Evolutionary conservation across 2,888 invertebrate species (phyloP).

Genomic region (Cantharis lateralis): DNA sequence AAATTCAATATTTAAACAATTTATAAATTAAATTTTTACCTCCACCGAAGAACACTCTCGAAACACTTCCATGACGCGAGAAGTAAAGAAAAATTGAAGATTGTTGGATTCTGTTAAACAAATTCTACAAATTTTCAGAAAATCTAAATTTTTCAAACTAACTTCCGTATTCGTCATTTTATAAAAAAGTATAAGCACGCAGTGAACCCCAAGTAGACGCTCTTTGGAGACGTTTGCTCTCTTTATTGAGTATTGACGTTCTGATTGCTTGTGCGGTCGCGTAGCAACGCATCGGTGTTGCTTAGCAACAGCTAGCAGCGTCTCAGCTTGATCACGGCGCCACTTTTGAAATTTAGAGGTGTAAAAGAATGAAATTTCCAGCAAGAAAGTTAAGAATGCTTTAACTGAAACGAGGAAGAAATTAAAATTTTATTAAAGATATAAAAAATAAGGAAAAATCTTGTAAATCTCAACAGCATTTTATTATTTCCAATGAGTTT

Average conservation of each 20-base stretch:
- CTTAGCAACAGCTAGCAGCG: not conserved
- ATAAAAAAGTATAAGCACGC: slow-evolving; percentile 6
- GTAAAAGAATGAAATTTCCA: too few species aligned
- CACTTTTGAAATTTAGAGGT: too few species aligned
- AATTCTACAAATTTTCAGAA: slow-evolving; percentile 27
- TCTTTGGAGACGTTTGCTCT: not conserved
- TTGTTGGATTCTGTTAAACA: slow-evolving; percentile 20
- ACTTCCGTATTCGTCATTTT: slow-evolving; percentile 9
- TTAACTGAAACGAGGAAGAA: not conserved
- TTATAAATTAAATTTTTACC: slow-evolving; percentile 11
- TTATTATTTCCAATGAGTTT: slow-evolving; percentile 34
- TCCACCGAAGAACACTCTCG: slow-evolving; percentile 18
- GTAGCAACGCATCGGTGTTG: not conserved
- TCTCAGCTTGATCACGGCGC: not conserved
- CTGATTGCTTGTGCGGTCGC: not conserved
- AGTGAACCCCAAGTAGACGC: not conserved
- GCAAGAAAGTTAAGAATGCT: too few species aligned
- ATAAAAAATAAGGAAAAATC: not conserved
- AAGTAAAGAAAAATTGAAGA: slow-evolving; percentile 13
- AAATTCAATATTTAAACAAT: not conserved
- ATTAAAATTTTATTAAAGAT: not conserved
- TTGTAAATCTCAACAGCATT: not conserved
- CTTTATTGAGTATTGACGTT: slow-evolving; percentile 8
- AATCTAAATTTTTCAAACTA: slow-evolving; percentile 8
- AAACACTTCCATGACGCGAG: slow-evolving; percentile 8